Base-by-base conservation (phyloP, 1,140 invertebrate species). In the Andricus grossulariae region DNA sequence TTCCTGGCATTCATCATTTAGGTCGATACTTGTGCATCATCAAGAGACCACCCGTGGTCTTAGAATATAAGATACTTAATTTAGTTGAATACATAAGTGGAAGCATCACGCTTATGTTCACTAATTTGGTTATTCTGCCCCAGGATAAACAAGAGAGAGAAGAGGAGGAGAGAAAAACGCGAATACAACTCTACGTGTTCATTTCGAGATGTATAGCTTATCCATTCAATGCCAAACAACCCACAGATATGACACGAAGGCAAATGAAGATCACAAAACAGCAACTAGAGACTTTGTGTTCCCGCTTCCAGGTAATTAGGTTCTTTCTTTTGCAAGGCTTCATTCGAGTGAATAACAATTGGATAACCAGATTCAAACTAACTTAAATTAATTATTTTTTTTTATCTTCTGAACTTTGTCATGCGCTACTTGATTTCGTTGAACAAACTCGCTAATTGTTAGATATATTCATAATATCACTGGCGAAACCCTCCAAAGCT, bases 191-290 rank as follows among this genome's bases (percentile, higher is more conserved):
- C 25, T 99, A 99, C 91, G 98, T 99, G 74, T 99, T 99, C 91
- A 97, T 99, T 82, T 98, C 98, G 81, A 93, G 99, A 90, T 99
- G 98, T 92, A 95, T 99, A 87, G 97, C 99, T 4, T 99, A 99
- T 93, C 98, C 98, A 10, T 99, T 99, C 92, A 99, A 99, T 92
- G 98, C 98, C 7, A 99, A 99, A 92, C 98, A 99, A 91, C 98
- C 98, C 0, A 99, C 97, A 19, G 98, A 99, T 90, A 98, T 99
- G 97, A 98, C 96, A 16, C 93, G 96, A 86, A 92, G 97, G 74
- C 96, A 97, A 86, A 95, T 95, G 71, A 99, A 99, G 94, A 96
- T 99, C 72, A 98, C 96, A 45, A 97, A 98, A 90, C 96, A 98
- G 90, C 98, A 99, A 92, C 92, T 99, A 74, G 98, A 99, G 88